Evolutionary conservation across 2,888 invertebrate genomes (phyloP), one percentile per base, ranked within the genome.

Genomic region (Agriotes lineatus): DNA sequence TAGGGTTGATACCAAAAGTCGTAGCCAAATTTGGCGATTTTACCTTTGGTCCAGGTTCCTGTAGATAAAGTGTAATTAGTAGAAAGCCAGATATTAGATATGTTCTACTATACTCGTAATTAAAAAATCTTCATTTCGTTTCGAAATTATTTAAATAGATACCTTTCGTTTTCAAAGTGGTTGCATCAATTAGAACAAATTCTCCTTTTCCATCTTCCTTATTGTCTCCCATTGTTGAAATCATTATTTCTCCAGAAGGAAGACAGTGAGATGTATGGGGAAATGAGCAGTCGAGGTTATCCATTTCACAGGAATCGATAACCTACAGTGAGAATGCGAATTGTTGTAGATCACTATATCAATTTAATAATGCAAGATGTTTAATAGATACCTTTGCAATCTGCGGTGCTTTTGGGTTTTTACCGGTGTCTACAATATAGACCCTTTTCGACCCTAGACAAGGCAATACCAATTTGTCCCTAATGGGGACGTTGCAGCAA

Each of bases 1-100:
- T 94, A 90, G 0, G 98, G 98, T 81, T 99, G 97, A 82, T 98
- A 98, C 98, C 98, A 98, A 82, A 95, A 99, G 83, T 99, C 98
- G 82, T 99, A 99, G 2, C 96, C 96, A 76, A 93, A 95, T 59
- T 88, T 85, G 0, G 94, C 91, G n/a, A 82, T 81, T 72, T 88
- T 86, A 0, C 93, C 92, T 69, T 88, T 88, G 0, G 92, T 91
- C 95, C 95, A 96, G 0, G 91, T 89, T 7, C 91, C 93, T 30
- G 30, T 6, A 30, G 4, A 30, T 30, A 30, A 30, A 30, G 30
- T 30, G 4, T 30, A 30, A 30, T 30, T 30, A 30, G 30, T 30
- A 6, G 30, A 30, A 4, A 4, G 9, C 30, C 30, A 9, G 9
- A 30, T 30, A 6, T 30, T 30, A 6, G 4, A 4, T 30, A 6